Base-by-base conservation (phyloP, 92 coral and sea anemone species). In the Epizoanthus illoricatus region DNA sequence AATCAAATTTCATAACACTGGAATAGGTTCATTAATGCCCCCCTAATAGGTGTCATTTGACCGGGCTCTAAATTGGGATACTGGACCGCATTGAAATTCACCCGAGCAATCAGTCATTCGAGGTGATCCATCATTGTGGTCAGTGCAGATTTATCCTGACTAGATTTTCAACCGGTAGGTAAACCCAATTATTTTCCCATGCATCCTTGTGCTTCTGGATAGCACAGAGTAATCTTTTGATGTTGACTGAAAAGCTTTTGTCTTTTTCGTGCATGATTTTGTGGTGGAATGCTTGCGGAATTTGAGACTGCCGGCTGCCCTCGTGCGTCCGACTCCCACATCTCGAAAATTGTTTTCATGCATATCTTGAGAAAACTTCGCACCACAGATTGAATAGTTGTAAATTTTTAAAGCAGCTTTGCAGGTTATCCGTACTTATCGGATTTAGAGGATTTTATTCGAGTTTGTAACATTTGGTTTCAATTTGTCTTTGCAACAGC, bases 101-200 rank as follows among this genome's bases (percentile, higher is more conserved):
- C 69, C 45, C 21, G 17, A 12, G 40, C 42, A 57, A 45, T 78
- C 82, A 78, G 58, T 78, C 82, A 78, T 23, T 78, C 33, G 71
- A 78, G 23, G 82, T 78, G 71, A 78, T 78, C 82, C 71, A 62
- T 78, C 82, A 78, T 63, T 63, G 61, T 70, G 57, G 82, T 52
- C 56, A 52, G 56, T 9, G 56, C 15, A 52, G 56, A 52, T 52
- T 52, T 52, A 7, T 52, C 56, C 56, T 0, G 56, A 52, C 11
- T 52, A 52, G 56, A 9, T 52, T 52, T 52, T 52, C 56, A 52
- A 3, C 56, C 40, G 82, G 64, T 62, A 78, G 72, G 45, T 42
- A 78, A 63, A 78, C 55, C 33, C 24, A 43, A 21, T 45, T 43
- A 40, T 52, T 78, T 62, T 78, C 33, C 43, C 49, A 78, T 52